phyloP scores from a whole-genome alignment of 2,797 vertebrate species.

The Pelodytes ibericus region DNA sequence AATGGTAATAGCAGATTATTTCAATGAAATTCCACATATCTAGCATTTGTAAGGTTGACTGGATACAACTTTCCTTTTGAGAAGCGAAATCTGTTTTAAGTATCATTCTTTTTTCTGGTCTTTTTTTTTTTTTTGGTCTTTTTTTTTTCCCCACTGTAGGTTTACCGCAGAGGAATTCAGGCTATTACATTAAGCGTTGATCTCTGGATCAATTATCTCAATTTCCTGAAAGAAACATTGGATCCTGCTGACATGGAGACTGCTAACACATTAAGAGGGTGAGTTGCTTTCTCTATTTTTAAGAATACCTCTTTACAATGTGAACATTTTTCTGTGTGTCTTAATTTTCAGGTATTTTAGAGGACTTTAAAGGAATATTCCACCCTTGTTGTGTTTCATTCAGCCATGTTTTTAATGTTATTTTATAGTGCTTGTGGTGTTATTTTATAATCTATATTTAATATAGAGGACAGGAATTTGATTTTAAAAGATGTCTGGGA shows the following conservation, averaged over 20 bases:
- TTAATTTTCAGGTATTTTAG: too few relatives aligned
- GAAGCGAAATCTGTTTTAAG: constrained; percentile 11
- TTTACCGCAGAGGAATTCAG: constrained; percentile 95
- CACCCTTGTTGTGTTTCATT: too few relatives aligned
- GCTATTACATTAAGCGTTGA: constrained; percentile 98
- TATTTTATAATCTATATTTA: too few relatives aligned
- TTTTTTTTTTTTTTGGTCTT: constrained; percentile 69
- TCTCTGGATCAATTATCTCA: constrained; percentile 97
- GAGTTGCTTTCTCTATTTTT: constrained; percentile 61
- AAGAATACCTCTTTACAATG: too few relatives aligned
- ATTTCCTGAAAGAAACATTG: constrained; percentile 93
- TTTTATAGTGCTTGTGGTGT: too few relatives aligned
- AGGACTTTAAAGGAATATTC: too few relatives aligned
- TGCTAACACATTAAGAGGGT: constrained; percentile 88
- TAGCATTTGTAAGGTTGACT: constrained; percentile 85
- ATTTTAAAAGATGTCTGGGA: too few relatives aligned
- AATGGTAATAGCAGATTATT: constrained; percentile 88
- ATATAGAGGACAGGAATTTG: too few relatives aligned
- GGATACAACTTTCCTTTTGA: constrained; percentile 77
- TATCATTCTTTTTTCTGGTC: constrained; percentile 56
- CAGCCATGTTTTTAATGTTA: too few relatives aligned
- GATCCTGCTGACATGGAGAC: constrained; percentile 86
- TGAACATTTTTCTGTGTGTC: too few relatives aligned
- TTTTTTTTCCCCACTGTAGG: constrained; percentile 69
- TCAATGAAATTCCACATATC: constrained; percentile 84